Base-by-base conservation (phyloP, 2,113 vertebrate genomes). In the Falco punctatus region DNA sequence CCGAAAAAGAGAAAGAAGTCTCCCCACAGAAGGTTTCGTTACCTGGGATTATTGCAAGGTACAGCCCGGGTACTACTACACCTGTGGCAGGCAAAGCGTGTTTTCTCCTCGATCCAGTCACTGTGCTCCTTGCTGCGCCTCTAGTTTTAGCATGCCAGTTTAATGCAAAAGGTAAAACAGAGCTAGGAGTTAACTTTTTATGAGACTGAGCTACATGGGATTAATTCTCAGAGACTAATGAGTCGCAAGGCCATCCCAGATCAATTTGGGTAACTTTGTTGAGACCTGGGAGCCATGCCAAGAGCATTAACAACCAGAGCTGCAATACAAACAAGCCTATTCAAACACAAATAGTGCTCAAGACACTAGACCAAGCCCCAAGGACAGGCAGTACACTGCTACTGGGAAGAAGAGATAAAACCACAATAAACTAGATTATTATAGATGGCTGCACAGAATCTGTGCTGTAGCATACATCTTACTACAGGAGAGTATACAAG, bases 281-380 rank as follows among this genome's bases (percentile, higher is more conserved):
- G 91, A 81, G 86, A 80, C 51, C 92, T 38, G 87, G 89, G 94
- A 94, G 81, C 89, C 2, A 1, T 23, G 92, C 96, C 96, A 97
- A 82, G 69, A 91, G 81, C 75, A 20, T 75, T 71, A 54, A 86
- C 67, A 80, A 59, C 18, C 82, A 9, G 64, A 51, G 71, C 75
- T 5, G 17, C 24, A 35, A 40, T 52, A 85, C 83, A 91, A 94
- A 92, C 85, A 94, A 95, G 59, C 51, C 86, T 40, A 88, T 88
- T 95, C 92, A 86, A 24, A 92, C 88, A 35, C 92, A 70, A 80
- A 91, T 11, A 38, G 83, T 1, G 89, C 91, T 94, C 65, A 26
- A 58, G 87, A 74, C 73, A 61, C n/a, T 27, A 42, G 84, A 22
- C 30, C 66, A 20, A 81, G 79, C 79, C 92, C 88, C 73, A 35